These are phyloP conservation scores for Crenichthys baileyi DNA, from an alignment of 2,797 vertebrate genomes.

Conservation along the genomic window DNA sequence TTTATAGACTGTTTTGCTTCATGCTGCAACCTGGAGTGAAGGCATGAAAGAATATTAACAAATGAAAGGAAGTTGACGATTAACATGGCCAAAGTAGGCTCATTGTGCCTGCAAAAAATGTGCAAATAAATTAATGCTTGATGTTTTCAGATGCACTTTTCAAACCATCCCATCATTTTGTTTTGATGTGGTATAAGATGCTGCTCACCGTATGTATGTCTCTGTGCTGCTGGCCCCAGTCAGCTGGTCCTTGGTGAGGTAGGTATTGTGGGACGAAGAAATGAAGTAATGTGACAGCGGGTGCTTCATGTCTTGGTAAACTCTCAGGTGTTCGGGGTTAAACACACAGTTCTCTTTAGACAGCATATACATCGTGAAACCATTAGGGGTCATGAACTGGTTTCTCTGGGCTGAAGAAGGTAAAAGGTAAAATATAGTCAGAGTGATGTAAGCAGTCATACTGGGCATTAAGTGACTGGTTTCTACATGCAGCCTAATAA, in stretches of 20 bases:
- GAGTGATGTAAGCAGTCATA: background rate
- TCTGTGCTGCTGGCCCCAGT: constrained; percentile 92
- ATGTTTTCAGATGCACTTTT: background rate
- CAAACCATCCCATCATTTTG: background rate
- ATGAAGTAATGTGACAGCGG: constrained; percentile 95
- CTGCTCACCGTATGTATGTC: constrained; percentile 82
- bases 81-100: background rate
- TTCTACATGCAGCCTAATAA: background rate
- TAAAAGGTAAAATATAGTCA: constrained; percentile 20
- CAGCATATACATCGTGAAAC: constrained; percentile 96
- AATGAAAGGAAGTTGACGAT: background rate
- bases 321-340: constrained; percentile 79
- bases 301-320: constrained; percentile 92
- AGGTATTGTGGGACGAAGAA: constrained; percentile 88
- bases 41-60: background rate
- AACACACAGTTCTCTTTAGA: constrained; percentile 89
- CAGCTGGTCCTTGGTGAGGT: constrained; percentile 92
- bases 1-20: background rate
- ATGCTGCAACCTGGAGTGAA: no score
- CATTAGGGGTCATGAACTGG: constrained; percentile 91
- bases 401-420: constrained; percentile 78
- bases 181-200: background rate
- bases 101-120: background rate
- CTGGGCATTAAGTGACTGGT: background rate
- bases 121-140: no score